Conservation (phyloP, 2,888 invertebrate species). For the Aromia moschata region DNA sequence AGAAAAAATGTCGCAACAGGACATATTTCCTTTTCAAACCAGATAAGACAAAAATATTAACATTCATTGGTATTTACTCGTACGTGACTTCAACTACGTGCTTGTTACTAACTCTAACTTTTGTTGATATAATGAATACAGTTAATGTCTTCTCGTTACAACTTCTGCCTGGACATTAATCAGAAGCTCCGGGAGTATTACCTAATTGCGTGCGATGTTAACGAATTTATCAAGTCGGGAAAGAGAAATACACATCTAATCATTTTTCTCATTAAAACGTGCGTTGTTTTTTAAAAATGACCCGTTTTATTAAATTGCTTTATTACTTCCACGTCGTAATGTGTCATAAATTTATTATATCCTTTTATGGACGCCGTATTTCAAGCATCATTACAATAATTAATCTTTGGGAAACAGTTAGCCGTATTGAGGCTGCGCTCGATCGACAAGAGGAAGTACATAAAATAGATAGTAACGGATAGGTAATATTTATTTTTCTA, state of each 20-base stretch:
- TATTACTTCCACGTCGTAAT: constrained; percentile 2
- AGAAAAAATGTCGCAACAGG: too few species aligned
- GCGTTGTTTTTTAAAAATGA: not conserved
- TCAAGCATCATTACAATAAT: constrained; percentile 5
- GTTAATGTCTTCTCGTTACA: constrained; percentile 6
- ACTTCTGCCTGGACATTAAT: not conserved
- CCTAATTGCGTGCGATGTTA: not conserved
- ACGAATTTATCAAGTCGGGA: not conserved
- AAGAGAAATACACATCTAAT: not conserved
- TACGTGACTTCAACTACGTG: too few species aligned
- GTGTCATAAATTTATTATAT: constrained; percentile 2
- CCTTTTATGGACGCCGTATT: constrained; percentile 2
- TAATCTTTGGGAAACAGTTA: constrained; percentile 10
- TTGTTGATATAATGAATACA: too few species aligned
- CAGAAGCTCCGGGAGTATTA: not conserved
- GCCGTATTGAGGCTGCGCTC: not conserved
- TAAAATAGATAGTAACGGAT: too few species aligned
- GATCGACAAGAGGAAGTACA: not conserved
- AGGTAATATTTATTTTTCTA: too few species aligned
- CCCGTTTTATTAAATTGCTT: not conserved
- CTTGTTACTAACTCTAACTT: too few species aligned
- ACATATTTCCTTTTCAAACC: too few species aligned
- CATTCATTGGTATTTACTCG: too few species aligned
- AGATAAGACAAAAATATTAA: too few species aligned
- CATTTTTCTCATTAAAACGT: not conserved